Base-by-base conservation (phyloP, 2,888 invertebrate species). In the Pherbina coryleti region DNA sequence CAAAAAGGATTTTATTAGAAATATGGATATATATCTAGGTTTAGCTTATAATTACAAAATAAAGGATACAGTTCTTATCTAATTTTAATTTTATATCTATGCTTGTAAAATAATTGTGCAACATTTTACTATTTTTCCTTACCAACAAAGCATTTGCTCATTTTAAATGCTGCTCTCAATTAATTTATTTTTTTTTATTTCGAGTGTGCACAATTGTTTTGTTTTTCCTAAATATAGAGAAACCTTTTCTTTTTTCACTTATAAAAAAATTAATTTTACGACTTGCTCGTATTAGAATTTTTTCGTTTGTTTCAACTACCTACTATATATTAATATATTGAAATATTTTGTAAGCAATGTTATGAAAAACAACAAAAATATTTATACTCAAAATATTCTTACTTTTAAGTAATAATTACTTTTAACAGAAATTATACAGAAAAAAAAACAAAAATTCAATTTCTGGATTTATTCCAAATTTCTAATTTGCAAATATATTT, bases 401-500 rank as follows among this genome's bases (percentile, higher is more conserved):
- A 79, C 73, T 80, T 80, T 80, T 82, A 81, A 82, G 82, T 77
- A 79, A 77, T 79, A 79, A 77, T 79, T 79, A 79, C 76, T 81
- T n/a, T 79, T 78, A 81, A 77, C 76, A 74, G 25, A 22, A 22
- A 34, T 51, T 51, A 53, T 51, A 22, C n/a, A 70, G 49, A 72
- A 14, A 17, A 37, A 28, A 66, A 44, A 67, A 67, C 11, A 69
- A 69, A 69, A 22, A 25, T 17, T 25, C 51, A 49, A 62, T 81
- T 81, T 85, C 83, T 85, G 86, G 85, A 84, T 82, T 83, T 83
- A 83, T 82, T 82, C 83, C 82, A 82, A 81, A 79, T 85, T 86
- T 85, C 87, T 87, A 87, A 87, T 87, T 86, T 85, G 82, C 83
- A 82, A 86, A 83, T 87, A 69, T 86, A 84, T 87, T 86, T 83